These are phyloP conservation scores for Megatriorchis doriae DNA, from an alignment of 2,113 vertebrate species.

Conservation along the genomic window DNA sequence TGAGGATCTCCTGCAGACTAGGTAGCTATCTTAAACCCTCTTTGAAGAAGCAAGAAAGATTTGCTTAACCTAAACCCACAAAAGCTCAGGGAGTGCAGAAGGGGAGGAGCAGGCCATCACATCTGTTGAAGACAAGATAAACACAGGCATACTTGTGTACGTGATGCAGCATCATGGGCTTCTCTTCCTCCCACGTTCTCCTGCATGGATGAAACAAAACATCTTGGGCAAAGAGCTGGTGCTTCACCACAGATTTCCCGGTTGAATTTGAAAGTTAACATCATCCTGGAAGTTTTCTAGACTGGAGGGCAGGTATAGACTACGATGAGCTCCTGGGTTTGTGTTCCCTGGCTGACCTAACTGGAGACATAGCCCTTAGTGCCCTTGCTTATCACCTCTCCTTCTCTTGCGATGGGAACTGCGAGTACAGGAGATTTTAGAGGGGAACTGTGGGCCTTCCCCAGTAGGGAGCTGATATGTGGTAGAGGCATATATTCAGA, in stretches of 20 bases:
- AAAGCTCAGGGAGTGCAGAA: neutral
- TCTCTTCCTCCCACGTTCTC: neutral
- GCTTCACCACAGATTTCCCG: neutral
- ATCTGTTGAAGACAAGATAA: neutral
- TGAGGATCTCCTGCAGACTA: neutral
- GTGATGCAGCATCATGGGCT: neutral
- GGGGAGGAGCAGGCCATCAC: neutral
- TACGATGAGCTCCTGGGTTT: neutral
- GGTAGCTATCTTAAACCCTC: neutral
- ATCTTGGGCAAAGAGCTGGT: neutral
- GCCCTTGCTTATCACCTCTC: accelerated
- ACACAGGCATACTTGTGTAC: accelerated
- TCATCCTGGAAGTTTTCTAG: neutral
- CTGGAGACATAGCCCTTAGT: neutral
- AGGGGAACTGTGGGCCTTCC: neutral
- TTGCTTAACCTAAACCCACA: neutral
- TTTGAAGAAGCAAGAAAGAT: neutral
- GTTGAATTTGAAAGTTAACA: neutral
- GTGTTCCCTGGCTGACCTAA: neutral
- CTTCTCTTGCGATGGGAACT: neutral
- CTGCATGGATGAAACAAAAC: neutral
- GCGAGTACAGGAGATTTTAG: neutral
- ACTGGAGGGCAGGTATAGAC: neutral
- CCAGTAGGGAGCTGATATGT: neutral
- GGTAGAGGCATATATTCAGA: neutral